Percentiles rank a stretch among this genome's conserved stretches.
Evolutionary conservation across 2,888 invertebrate species (phyloP).

Genomic region (Steinernema hermaphroditum): DNA sequence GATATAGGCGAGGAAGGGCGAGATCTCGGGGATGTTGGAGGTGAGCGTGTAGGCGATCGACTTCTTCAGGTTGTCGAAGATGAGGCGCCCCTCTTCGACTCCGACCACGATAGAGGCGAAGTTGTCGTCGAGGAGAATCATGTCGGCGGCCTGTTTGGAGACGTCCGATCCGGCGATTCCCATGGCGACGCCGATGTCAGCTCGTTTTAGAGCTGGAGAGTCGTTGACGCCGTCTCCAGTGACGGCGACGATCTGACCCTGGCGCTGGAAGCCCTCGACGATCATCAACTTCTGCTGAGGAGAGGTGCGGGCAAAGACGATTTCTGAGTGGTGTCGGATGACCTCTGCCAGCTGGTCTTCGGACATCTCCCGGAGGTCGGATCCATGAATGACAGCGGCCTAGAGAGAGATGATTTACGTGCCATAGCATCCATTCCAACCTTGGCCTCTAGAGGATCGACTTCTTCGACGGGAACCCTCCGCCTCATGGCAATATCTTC

Average conservation of each 20-base stretch:
- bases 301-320: slow-evolving; percentile 68
- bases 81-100: slow-evolving; percentile 74
- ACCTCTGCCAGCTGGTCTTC: slow-evolving; percentile 62
- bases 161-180: slow-evolving; percentile 71
- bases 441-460: slow-evolving; percentile 58
- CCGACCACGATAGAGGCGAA: slow-evolving; percentile 88
- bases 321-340: slow-evolving; percentile 58
- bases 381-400: slow-evolving; percentile 66
- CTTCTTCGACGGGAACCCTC: slow-evolving; percentile 81
- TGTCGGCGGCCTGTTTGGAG: slow-evolving; percentile 94
- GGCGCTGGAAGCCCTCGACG: slow-evolving; percentile 72
- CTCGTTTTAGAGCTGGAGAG: slow-evolving; percentile 71
- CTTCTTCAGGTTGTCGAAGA: slow-evolving; percentile 72
- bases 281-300: slow-evolving; percentile 70
- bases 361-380: slow-evolving; percentile 61
- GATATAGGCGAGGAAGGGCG: slow-evolving; percentile 70
- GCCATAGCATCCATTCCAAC: no score
- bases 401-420: no score
- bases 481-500: slow-evolving; percentile 78
- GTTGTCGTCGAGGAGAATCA: slow-evolving; percentile 97
- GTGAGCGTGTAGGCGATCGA: slow-evolving; percentile 72
- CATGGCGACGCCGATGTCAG: slow-evolving; percentile 70
- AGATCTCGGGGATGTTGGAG: slow-evolving; percentile 70
- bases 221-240: slow-evolving; percentile 73
- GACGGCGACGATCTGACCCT: slow-evolving; percentile 72